Evolutionary conservation across 2,113 vertebrate genomes (phyloP), one percentile per base, ranked within the genome.

Genomic region (Hyaena hyaena): DNA sequence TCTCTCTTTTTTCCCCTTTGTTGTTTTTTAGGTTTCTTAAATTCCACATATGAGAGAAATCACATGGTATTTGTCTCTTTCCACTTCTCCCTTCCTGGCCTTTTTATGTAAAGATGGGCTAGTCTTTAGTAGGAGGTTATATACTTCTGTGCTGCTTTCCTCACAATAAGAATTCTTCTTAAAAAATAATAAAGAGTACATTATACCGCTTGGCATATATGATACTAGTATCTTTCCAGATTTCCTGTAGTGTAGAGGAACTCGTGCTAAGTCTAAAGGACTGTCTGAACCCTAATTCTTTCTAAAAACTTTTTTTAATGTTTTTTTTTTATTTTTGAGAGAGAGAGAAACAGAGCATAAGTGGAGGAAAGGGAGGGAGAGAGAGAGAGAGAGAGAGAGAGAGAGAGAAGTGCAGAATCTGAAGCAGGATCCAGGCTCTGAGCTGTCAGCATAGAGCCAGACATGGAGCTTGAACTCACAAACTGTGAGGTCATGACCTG

Each of bases 141-240:
- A 87, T 93, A 45, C n/a, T 80, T 95, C 8, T 84, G 7, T 91
- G 50, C 66, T 91, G 65, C 39, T 95, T 77, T 95, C 79, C 33
- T 93, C 61, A 88, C 4, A 33, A 2, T 69, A 86, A 71, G 61
- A 87, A 65, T 82, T 82, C 33, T 82, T 94, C 81, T 69, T 10
- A 4, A 50, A 26, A 35, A 96, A 71, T 65, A 68, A 45, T 73
- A 68, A 85, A 94, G 55, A 43, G 2, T 74, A n/a, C 53, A n/a
- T 4, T 53, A 5, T 76, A 77, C 10, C n/a, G 81, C 23, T 61
- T 69, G 39, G 14, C n/a, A 90, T 90, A 68, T 95, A 68, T 93
- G n/a, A 90, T 77, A 15, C 58, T 96, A 48, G 28, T 82, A 11
- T 89, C 39, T 92, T 81, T 95, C 65, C 19, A 53, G 26, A 50